A percentile compares a stretch with the other conserved stretches of the same genome.
Conservation (phyloP, 2,888 invertebrate species). For the Micropterix aruncella region DNA sequence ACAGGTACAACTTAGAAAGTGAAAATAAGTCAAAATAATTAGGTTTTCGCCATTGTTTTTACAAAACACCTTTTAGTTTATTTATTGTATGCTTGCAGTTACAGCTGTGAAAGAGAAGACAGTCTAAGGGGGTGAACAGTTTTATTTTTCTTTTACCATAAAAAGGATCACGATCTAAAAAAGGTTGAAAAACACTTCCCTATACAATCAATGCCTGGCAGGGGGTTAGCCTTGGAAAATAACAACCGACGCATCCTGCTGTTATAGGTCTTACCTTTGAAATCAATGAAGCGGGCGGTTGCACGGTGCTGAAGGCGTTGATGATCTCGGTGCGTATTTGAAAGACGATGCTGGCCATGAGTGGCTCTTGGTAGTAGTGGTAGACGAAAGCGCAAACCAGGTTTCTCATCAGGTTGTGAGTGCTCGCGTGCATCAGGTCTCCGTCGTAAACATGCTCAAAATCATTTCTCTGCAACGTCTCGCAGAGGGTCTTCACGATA, state of each 20-base stretch:
- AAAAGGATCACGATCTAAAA: no score
- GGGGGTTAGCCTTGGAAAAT: no score
- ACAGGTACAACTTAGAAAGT: no score
- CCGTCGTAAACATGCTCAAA: slow-evolving; percentile 86
- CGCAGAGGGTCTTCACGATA: slow-evolving; percentile 78
- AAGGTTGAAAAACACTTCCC: no score
- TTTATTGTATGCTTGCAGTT: no score
- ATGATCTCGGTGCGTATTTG: slow-evolving; percentile 63
- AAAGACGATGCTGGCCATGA: slow-evolving; percentile 55
- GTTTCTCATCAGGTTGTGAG: slow-evolving; percentile 80
- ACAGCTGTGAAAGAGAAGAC: no score
- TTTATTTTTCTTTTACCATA: no score
- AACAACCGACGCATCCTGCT: slow-evolving; percentile 70
- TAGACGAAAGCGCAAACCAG: slow-evolving; percentile 84
- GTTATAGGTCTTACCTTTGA: slow-evolving; percentile 63
- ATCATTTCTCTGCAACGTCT: slow-evolving; percentile 82
- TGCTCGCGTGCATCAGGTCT: slow-evolving; percentile 64
- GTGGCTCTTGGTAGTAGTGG: slow-evolving; percentile 83
- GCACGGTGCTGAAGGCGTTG: slow-evolving; percentile 74
- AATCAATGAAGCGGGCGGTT: slow-evolving; percentile 66
- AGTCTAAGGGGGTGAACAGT: no score
- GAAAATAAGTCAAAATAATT: no score
- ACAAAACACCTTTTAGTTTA: no score
- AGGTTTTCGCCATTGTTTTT: no score
- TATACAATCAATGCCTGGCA: no score